These are phyloP conservation scores for Dasypolia templi DNA, from an alignment of 2,888 invertebrate species.

Conservation along the genomic window DNA sequence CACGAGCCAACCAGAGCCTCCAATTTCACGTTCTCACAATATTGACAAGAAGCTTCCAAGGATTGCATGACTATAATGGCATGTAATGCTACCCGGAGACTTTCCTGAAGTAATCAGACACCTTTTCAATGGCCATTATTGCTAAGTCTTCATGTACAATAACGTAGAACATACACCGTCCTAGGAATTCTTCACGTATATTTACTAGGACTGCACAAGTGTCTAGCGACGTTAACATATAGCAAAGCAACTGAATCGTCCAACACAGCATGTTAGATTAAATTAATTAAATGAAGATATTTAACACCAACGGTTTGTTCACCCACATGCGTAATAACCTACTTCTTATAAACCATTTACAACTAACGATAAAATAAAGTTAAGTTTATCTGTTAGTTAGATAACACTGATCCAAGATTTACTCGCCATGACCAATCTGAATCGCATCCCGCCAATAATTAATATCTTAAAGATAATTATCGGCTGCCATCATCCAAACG, in stretches of 20 bases:
- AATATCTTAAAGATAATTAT: conserved; percentile 59
- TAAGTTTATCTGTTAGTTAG: conserved; percentile 27
- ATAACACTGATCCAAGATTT: conserved; percentile 35
- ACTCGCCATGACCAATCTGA: conserved; percentile 35
- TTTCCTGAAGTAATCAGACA: conserved; percentile 46
- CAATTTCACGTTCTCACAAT: conserved; percentile 34
- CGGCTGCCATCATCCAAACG: conserved; percentile 49
- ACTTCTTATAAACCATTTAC: conserved; percentile 41
- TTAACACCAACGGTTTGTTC: conserved; percentile 14
- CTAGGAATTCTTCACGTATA: conserved; percentile 1
- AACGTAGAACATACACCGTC: conserved; percentile 10
- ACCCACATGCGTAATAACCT: conserved; percentile 21
- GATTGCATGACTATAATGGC: conserved; percentile 47
- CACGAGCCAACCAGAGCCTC: conserved; percentile 18
- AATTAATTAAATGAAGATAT: conserved; percentile 16
- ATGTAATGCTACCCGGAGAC: conserved; percentile 32
- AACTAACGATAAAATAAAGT: conserved; percentile 20
- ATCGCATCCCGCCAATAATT: conserved; percentile 53
- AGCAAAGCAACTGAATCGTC: neutral
- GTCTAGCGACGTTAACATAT: neutral
- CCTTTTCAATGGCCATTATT: conserved; percentile 32
- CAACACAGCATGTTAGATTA: conserved; percentile 9
- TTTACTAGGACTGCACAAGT: conserved; percentile 4
- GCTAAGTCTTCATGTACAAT: conserved; percentile 16
- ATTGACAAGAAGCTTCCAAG: conserved; percentile 39